phyloP scores from a whole-genome alignment of 2,797 vertebrate genomes.

The Arnoldichthys spilopterus region DNA sequence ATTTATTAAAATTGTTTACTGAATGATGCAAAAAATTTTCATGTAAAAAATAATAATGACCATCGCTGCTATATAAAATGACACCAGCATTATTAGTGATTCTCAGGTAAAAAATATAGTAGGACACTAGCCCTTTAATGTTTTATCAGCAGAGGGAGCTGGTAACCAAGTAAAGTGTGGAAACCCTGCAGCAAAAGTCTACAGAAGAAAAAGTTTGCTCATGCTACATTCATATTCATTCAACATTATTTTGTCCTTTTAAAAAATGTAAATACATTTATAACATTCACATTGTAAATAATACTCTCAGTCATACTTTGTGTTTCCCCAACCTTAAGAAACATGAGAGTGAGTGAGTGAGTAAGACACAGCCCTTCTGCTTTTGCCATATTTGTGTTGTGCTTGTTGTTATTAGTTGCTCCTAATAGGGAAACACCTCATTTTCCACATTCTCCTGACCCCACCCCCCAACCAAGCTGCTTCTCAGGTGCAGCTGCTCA shows the following conservation, averaged over 20 bases:
- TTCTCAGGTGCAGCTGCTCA: slow-evolving; percentile 66
- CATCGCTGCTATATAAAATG: no score
- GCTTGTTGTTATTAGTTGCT: not conserved
- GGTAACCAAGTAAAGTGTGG: slow-evolving; percentile 18
- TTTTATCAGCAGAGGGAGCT: slow-evolving; percentile 56
- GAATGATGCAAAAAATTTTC: no score
- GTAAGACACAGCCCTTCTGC: not conserved
- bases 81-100: no score
- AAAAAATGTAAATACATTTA: no score
- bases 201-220: not conserved
- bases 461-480: slow-evolving; percentile 55
- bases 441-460: slow-evolving; percentile 37
- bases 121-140: not conserved
- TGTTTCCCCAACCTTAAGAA: not conserved
- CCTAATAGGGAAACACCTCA: no score
- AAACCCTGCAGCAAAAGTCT: not conserved
- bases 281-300: no score
- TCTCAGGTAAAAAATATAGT: no score
- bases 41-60: no score
- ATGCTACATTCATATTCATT: no score
- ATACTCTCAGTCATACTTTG: no score
- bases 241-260: no score
- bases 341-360: not conserved
- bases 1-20: no score
- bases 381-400: slow-evolving; percentile 6